Evolutionary conservation across 1,140 invertebrate genomes (phyloP).

Genomic region (Episyrphus balteatus): DNA sequence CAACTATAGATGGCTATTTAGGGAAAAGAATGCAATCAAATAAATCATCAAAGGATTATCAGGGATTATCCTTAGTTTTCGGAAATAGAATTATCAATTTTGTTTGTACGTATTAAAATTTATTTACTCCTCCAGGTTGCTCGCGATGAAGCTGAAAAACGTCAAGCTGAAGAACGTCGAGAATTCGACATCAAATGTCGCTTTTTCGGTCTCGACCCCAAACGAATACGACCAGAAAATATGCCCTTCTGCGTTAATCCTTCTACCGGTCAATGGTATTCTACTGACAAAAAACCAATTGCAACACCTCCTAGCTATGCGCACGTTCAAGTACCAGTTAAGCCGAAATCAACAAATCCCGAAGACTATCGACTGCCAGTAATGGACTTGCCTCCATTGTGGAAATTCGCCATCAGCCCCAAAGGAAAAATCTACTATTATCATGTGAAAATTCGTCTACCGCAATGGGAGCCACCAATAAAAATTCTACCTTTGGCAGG

Average conservation of each 20-base stretch:
- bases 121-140: slow-evolving; percentile 42
- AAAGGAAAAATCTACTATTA: slow-evolving; percentile 86
- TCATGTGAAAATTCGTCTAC: slow-evolving; percentile 67
- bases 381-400: slow-evolving; percentile 67
- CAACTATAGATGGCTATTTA: too few relatives aligned
- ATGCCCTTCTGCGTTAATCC: slow-evolving; percentile 50
- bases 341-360: slow-evolving; percentile 23
- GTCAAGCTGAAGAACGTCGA: slow-evolving; percentile 49
- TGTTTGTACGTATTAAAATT: too few relatives aligned
- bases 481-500: slow-evolving; percentile 20
- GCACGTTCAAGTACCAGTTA: slow-evolving; percentile 17
- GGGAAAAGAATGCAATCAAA: too few relatives aligned
- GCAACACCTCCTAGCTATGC: slow-evolving; percentile 33
- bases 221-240: slow-evolving; percentile 43
- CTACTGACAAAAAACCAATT: slow-evolving; percentile 26
- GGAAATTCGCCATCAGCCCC: slow-evolving; percentile 70
- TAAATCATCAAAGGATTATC: too few relatives aligned
- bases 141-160: slow-evolving; percentile 53
- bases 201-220: slow-evolving; percentile 47
- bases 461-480: slow-evolving; percentile 80
- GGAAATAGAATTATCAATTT: too few relatives aligned
- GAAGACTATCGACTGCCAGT: slow-evolving; percentile 38
- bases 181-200: slow-evolving; percentile 50
- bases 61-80: too few relatives aligned
- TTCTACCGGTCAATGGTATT: slow-evolving; percentile 48